Conservation (phyloP, 2,888 invertebrate species). For the Pherbina coryleti region DNA sequence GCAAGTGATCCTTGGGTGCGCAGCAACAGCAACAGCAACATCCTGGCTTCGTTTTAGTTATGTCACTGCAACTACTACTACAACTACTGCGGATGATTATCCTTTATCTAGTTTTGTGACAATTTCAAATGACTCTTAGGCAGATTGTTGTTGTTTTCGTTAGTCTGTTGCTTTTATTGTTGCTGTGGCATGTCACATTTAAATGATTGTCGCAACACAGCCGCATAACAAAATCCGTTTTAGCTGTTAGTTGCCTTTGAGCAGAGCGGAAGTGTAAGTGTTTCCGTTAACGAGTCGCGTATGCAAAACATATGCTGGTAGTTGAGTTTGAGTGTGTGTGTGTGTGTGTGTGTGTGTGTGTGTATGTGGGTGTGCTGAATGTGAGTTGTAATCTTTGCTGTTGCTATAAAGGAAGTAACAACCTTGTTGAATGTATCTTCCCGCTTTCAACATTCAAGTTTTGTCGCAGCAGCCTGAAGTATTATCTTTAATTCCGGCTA, state of each 20-base stretch:
- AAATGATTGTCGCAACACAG: slow-evolving; percentile 32
- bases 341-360: background rate
- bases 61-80: background rate
- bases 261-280: background rate
- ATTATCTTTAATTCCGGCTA: no score
- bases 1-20: background rate
- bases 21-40: background rate
- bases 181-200: slow-evolving; percentile 23
- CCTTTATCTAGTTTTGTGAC: slow-evolving; percentile 32
- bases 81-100: slow-evolving; percentile 26
- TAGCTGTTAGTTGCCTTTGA: background rate
- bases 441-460: no score
- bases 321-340: background rate
- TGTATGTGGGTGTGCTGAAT: background rate
- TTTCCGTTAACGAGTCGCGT: background rate
- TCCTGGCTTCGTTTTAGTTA: background rate
- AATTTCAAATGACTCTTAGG: slow-evolving; percentile 36
- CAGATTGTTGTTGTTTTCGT: slow-evolving; percentile 22
- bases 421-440: no score
- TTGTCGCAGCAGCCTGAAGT: no score
- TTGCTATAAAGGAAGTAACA: no score
- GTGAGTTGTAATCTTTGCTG: no score
- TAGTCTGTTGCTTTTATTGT: background rate
- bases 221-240: slow-evolving; percentile 6
- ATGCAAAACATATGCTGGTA: background rate